phyloP scores from a whole-genome alignment of 2,797 vertebrate species.

The Chelonia mydas region DNA sequence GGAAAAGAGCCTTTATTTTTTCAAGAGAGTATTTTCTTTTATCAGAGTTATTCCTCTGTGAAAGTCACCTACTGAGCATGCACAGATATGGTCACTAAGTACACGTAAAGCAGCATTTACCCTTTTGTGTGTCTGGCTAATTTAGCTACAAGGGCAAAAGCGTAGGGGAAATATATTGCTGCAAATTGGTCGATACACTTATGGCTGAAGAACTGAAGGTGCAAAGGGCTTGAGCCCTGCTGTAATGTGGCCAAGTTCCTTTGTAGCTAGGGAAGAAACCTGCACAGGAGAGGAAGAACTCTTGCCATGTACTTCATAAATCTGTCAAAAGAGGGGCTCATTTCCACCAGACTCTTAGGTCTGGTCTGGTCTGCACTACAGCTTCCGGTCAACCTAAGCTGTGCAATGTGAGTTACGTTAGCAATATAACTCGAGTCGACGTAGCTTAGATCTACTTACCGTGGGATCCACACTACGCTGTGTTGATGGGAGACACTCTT shows the following conservation, averaged over 20 bases:
- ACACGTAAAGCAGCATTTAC: not conserved
- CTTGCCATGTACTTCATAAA: not conserved
- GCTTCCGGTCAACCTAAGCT: no score
- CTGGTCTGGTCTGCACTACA: no score
- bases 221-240: not conserved
- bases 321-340: no score
- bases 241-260: not conserved
- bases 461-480: no score
- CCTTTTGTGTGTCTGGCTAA: not conserved
- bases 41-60: not conserved
- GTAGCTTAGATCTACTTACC: no score
- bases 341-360: not conserved
- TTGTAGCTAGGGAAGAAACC: not conserved
- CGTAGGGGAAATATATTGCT: accelerated
- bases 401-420: no score
- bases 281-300: accelerated
- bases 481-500: no score
- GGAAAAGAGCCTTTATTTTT: not conserved
- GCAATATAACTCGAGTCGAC: no score
- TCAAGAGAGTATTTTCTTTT: not conserved
- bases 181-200: no score
- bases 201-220: not conserved
- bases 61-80: not conserved
- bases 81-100: accelerated
- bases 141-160: not conserved